These are phyloP conservation scores for Chromoteleia sp. DNA, from an alignment of 2,888 invertebrate genomes.

Conservation along the genomic window DNA sequence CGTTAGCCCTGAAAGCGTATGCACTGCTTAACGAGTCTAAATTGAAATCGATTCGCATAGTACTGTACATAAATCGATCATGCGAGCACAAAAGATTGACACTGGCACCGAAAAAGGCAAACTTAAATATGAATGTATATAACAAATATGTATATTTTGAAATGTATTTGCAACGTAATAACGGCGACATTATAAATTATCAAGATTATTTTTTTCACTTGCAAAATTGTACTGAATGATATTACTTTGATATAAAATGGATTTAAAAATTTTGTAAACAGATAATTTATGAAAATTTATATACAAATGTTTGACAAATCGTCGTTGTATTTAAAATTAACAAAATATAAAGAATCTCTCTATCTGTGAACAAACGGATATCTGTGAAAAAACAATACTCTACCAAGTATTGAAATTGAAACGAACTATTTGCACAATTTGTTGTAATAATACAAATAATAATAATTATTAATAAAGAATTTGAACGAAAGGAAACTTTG, in stretches of 20 bases:
- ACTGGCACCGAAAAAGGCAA: slow-evolving; percentile 59
- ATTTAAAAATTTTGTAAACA: slow-evolving; percentile 19
- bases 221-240: slow-evolving; percentile 23
- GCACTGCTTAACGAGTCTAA: no score
- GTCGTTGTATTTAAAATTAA: slow-evolving; percentile 18
- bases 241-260: slow-evolving; percentile 20
- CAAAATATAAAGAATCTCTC: slow-evolving; percentile 14
- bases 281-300: slow-evolving; percentile 5
- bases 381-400: no score
- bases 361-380: slow-evolving; percentile 18
- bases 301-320: slow-evolving; percentile 20
- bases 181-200: slow-evolving; percentile 18
- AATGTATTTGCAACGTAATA: slow-evolving; percentile 38
- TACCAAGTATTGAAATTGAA: background rate
- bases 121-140: slow-evolving; percentile 24
- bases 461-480: no score
- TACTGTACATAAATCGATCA: slow-evolving; percentile 73
- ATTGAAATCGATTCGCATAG: slow-evolving; percentile 83
- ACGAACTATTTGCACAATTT: slow-evolving; percentile 16
- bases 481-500: no score
- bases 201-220: slow-evolving; percentile 14
- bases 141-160: slow-evolving; percentile 45
- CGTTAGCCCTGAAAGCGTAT: no score
- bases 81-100: slow-evolving; percentile 67
- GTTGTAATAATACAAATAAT: slow-evolving; percentile 5